Evolutionary conservation across 2,888 invertebrate genomes (phyloP).

Genomic region (Malachius bipustulatus): DNA sequence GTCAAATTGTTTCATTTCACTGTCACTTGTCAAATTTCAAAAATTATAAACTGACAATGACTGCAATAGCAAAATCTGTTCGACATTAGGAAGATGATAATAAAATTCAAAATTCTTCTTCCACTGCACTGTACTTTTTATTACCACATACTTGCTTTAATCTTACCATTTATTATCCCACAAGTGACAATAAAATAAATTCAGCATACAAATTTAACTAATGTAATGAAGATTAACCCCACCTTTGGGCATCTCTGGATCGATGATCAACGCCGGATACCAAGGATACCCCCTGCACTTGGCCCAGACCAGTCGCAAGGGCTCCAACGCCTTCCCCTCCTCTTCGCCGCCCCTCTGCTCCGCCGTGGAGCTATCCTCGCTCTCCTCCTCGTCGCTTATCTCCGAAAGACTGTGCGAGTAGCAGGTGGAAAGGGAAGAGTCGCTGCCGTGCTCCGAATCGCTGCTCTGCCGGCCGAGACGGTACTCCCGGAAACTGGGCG

Average conservation of each 20-base stretch:
- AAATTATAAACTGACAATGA: too few species aligned
- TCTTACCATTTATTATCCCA: too few species aligned
- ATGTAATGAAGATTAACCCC: constrained; percentile 23
- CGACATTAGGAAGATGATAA: too few species aligned
- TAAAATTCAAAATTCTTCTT: too few species aligned
- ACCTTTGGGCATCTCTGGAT: constrained; percentile 85
- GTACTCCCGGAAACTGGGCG: constrained; percentile 45
- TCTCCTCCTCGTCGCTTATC: constrained; percentile 34
- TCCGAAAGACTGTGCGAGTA: constrained; percentile 36
- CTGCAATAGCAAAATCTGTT: too few species aligned
- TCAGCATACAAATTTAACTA: not conserved
- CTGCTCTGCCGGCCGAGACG: constrained; percentile 34
- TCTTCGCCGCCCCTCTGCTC: constrained; percentile 26
- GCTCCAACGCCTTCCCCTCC: constrained; percentile 48
- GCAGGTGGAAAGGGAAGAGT: constrained; percentile 38
- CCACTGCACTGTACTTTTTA: too few species aligned
- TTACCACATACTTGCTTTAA: too few species aligned
- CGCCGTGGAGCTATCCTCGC: constrained; percentile 33
- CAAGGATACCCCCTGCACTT: constrained; percentile 94
- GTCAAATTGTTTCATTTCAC: too few species aligned
- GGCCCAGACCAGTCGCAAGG: constrained; percentile 91
- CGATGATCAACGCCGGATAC: constrained; percentile 94
- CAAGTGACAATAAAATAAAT: too few species aligned
- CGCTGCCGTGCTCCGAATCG: constrained; percentile 33
- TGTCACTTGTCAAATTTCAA: too few species aligned